A percentile compares a stretch with the other conserved stretches of the same genome.
Evolutionary conservation across 2,113 vertebrate species (phyloP).

Genomic region (Anseranas semipalmata): DNA sequence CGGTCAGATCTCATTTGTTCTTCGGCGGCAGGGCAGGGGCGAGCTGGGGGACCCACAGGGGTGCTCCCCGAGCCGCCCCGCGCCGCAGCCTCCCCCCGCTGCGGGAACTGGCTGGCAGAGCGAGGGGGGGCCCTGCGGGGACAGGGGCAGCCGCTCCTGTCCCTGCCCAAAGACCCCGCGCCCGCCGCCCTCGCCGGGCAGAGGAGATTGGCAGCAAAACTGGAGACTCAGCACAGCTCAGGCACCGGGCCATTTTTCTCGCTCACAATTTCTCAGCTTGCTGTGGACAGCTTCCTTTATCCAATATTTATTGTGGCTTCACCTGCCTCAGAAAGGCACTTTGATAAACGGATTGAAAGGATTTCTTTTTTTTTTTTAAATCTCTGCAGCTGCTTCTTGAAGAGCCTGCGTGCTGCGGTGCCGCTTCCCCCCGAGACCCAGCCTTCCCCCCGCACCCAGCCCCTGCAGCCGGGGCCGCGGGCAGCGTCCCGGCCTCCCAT

Average conservation of each 20-base stretch:
- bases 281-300: not conserved
- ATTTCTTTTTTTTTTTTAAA: not conserved
- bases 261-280: not conserved
- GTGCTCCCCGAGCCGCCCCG: no score
- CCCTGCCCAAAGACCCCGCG: no score
- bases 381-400: not conserved
- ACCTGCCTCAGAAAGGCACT: not conserved
- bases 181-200: no score
- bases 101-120: no score
- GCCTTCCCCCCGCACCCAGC: not conserved
- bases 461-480: not conserved
- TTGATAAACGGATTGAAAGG: not conserved
- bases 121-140: no score
- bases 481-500: not conserved
- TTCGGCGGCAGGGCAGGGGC: not conserved
- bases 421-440: not conserved
- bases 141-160: no score
- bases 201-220: not conserved
- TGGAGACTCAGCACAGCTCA: accelerated
- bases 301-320: not conserved
- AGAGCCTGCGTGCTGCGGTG: not conserved
- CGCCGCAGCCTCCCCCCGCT: no score
- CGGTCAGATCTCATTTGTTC: not conserved
- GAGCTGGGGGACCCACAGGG: no score
- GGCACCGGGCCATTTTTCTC: not conserved